phyloP scores from a whole-genome alignment of 1,140 invertebrate species.

The Chelonus insularis region DNA sequence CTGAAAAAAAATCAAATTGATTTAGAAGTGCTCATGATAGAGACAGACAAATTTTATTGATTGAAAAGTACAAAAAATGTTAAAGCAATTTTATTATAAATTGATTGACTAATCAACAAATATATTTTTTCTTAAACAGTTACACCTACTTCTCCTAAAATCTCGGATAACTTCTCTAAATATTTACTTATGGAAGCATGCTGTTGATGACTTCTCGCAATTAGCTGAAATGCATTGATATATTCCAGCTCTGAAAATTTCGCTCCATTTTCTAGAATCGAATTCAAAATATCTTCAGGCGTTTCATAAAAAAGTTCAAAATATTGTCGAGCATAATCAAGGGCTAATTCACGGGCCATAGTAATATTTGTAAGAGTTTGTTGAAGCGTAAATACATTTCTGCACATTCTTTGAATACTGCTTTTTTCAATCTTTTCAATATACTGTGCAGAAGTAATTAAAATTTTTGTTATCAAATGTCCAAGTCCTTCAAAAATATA shows the following conservation, averaged over 20 bases:
- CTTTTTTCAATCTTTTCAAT: slow-evolving; percentile 80
- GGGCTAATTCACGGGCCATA: slow-evolving; percentile 76
- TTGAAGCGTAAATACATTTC: slow-evolving; percentile 84
- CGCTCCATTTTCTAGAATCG: slow-evolving; percentile 78
- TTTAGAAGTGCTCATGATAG: no score
- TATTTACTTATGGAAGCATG: slow-evolving; percentile 58
- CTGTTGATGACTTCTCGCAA: slow-evolving; percentile 64
- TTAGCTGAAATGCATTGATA: slow-evolving; percentile 79
- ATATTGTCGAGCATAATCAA: slow-evolving; percentile 88
- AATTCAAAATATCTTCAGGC: slow-evolving; percentile 84
- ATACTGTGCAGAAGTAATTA: slow-evolving; percentile 81
- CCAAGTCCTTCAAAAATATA: slow-evolving; percentile 95
- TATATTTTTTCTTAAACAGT: slow-evolving; percentile 59
- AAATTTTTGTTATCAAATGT: slow-evolving; percentile 81
- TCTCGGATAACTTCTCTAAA: slow-evolving; percentile 67
- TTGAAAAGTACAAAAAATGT: no score
- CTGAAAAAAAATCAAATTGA: no score
- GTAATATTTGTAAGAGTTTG: slow-evolving; percentile 86
- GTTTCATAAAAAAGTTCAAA: slow-evolving; percentile 85
- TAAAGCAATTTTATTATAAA: no score
- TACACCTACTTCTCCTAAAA: slow-evolving; percentile 69
- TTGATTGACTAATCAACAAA: no score
- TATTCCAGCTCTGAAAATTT: slow-evolving; percentile 85
- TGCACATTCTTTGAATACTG: slow-evolving; percentile 80
- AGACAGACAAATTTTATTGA: no score